phyloP scores from a whole-genome alignment of 1,140 invertebrate species.

The Cryptotermes secundus region DNA sequence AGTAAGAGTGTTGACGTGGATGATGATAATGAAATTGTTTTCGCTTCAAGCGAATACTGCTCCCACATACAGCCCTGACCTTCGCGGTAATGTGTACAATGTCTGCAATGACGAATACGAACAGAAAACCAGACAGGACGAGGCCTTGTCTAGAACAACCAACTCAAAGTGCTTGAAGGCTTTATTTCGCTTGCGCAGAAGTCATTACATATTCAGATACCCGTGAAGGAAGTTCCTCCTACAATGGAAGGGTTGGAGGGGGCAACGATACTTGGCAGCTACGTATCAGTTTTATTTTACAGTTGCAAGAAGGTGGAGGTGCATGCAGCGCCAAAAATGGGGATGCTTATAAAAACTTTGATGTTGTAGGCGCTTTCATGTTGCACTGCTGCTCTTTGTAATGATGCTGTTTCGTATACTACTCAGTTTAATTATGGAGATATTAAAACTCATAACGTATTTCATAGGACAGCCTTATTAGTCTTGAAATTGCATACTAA shows the following conservation, averaged over 20 bases:
- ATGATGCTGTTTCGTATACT: no score
- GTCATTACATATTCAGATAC: background rate
- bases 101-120: background rate
- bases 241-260: background rate
- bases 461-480: no score
- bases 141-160: background rate
- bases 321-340: no score
- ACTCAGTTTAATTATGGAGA: no score
- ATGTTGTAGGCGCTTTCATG: no score
- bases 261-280: background rate
- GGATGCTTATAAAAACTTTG: no score
- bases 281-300: background rate
- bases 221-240: background rate
- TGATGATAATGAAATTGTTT: background rate
- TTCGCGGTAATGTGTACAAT: background rate
- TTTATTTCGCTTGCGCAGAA: background rate
- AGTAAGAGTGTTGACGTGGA: background rate
- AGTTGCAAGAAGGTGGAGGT: background rate
- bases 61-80: slow-evolving; percentile 9
- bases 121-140: background rate
- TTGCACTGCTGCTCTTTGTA: no score
- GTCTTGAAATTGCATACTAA: no score
- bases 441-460: no score
- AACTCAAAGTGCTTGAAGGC: background rate
- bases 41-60: background rate